Evolutionary conservation across 2,113 vertebrate species (phyloP).

Genomic region (Myotis lucifugus): DNA sequence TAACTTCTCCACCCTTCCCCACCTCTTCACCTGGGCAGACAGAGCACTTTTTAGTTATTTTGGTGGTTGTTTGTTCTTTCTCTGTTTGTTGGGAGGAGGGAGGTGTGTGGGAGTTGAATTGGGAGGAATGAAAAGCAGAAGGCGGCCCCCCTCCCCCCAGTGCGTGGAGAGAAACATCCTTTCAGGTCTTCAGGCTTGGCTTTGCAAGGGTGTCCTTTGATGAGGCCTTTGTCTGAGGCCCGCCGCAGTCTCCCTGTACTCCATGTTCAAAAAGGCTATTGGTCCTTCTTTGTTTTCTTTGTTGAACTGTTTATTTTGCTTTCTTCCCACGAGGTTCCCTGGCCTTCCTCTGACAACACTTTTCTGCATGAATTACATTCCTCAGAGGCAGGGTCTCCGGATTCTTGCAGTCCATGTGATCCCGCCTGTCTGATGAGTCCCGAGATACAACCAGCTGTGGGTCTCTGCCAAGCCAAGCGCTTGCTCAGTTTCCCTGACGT

Average conservation of each 20-base stretch:
- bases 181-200: constrained; percentile 79
- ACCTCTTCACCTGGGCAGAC: neutral
- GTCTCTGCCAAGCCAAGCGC: constrained; percentile 80
- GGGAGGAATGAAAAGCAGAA: neutral
- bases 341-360: constrained; percentile 84
- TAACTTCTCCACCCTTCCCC: neutral
- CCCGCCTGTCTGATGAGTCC: constrained; percentile 85
- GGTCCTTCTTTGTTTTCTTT: constrained; percentile 88
- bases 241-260: constrained; percentile 85
- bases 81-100: neutral
- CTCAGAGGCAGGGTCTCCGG: constrained; percentile 83
- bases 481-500: constrained; percentile 83
- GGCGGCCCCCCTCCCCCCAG: constrained; percentile 39
- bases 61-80: constrained; percentile 42
- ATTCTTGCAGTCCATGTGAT: constrained; percentile 89
- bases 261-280: constrained; percentile 85
- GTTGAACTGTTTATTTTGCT: constrained; percentile 89
- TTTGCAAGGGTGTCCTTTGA: constrained; percentile 82
- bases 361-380: constrained; percentile 90
- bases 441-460: constrained; percentile 79
- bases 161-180: constrained; percentile 35
- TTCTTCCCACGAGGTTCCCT: constrained; percentile 87
- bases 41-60: neutral
- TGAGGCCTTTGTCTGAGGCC: constrained; percentile 80
- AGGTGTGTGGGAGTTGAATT: neutral